Conservation (phyloP, 23 tunicate species). For the Trididemnum nubilum region DNA sequence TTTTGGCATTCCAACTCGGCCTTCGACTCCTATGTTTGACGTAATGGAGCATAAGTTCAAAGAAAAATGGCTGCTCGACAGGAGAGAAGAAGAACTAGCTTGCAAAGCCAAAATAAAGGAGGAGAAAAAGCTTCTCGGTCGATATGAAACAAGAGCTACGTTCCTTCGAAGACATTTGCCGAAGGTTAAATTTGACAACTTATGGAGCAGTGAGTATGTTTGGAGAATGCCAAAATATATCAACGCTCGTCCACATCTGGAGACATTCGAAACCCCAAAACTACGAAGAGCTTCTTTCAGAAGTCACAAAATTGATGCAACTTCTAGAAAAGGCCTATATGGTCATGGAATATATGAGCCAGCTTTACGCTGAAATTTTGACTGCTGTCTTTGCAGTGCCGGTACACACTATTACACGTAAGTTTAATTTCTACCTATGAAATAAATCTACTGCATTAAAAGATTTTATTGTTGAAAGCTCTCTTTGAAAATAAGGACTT, state of each 20-base stretch:
- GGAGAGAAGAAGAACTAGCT: not conserved
- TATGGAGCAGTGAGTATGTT: no score
- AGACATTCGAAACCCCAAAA: not conserved
- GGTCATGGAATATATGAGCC: not conserved
- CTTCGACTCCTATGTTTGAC: slow-evolving; percentile 4
- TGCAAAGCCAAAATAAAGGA: not conserved
- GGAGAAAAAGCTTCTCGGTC: not conserved
- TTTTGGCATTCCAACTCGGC: slow-evolving; percentile 13
- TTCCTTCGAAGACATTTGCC: not conserved
- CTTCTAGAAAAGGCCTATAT: not conserved
- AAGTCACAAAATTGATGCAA: not conserved
- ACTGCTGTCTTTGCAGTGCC: no score
- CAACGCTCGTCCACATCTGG: not conserved
- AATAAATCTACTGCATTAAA: no score
- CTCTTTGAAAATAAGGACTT: no score
- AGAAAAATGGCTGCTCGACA: slow-evolving; percentile 5
- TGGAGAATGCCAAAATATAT: not conserved
- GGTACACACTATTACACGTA: no score
- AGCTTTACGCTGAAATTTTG: not conserved
- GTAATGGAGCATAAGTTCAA: slow-evolving; percentile 4
- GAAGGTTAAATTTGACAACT: not conserved
- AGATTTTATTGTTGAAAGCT: no score
- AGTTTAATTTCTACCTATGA: no score
- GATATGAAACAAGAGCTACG: not conserved
- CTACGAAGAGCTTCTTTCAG: not conserved